phyloP scores from a whole-genome alignment of 1,140 invertebrate species.

The Trachymyrmex septentrionalis region DNA sequence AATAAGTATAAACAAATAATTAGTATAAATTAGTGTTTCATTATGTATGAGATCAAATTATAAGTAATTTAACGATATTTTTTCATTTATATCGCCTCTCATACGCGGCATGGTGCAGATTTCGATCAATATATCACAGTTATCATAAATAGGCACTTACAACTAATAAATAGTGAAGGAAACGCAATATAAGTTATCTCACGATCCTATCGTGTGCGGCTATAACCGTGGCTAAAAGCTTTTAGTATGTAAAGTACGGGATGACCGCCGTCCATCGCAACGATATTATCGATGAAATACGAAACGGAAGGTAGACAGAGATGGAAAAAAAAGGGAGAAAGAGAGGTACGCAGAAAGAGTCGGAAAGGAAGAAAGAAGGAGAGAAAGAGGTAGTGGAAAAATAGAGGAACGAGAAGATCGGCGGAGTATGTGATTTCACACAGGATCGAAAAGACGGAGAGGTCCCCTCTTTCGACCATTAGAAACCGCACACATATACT shows the following conservation, averaged over 20 bases:
- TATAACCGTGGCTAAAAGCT: constrained; percentile 64
- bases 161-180: constrained; percentile 62
- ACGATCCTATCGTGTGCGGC: constrained; percentile 46
- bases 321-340: background rate
- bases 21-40: constrained; percentile 28
- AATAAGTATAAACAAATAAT: constrained; percentile 8
- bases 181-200: constrained; percentile 61
- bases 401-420: constrained; percentile 49
- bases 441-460: constrained; percentile 70
- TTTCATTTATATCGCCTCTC: constrained; percentile 11
- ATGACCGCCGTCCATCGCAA: constrained; percentile 58
- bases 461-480: constrained; percentile 70
- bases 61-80: background rate
- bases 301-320: constrained; percentile 40
- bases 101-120: constrained; percentile 17
- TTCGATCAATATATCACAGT: constrained; percentile 58
- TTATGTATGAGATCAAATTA: background rate
- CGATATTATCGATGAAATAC: constrained; percentile 70
- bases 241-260: constrained; percentile 67
- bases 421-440: constrained; percentile 61
- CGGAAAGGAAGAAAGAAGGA: background rate
- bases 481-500: constrained; percentile 69
- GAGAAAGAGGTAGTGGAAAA: constrained; percentile 25
- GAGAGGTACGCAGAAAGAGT: background rate
- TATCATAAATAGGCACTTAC: constrained; percentile 62